Evolutionary conservation across 1,140 invertebrate genomes (phyloP).

Genomic region (Magallana angulata): DNA sequence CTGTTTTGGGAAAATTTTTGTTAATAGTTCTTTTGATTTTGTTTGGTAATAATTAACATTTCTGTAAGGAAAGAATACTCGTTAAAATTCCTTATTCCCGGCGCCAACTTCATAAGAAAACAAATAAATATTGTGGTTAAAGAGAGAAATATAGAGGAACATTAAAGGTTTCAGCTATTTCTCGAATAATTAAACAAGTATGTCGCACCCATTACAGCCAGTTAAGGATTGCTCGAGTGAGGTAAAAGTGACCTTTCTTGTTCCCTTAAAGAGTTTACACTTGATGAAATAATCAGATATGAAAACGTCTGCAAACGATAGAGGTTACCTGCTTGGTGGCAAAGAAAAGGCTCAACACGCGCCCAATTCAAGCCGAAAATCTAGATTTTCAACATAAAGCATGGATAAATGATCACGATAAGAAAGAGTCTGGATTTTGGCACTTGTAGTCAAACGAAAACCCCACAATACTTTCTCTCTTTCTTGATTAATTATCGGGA

Average conservation of each 20-base stretch:
- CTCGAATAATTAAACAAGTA: slow-evolving; percentile 34
- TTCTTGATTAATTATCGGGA: slow-evolving; percentile 16
- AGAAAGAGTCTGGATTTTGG: slow-evolving; percentile 24
- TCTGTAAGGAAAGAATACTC: background rate
- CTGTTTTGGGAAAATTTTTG: too few relatives aligned
- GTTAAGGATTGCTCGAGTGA: background rate
- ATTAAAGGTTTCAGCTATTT: slow-evolving; percentile 14
- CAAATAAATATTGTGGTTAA: background rate
- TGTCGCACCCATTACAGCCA: background rate
- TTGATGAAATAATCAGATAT: slow-evolving; percentile 32
- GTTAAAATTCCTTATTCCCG: background rate
- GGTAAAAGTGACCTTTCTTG: slow-evolving; percentile 7
- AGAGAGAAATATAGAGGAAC: background rate
- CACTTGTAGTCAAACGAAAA: slow-evolving; percentile 20
- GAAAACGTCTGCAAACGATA: background rate
- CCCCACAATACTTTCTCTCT: slow-evolving; percentile 23
- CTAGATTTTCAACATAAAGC: slow-evolving; percentile 17
- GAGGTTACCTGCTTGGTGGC: background rate
- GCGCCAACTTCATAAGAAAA: background rate
- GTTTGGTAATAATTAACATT: too few relatives aligned
- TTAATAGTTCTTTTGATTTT: too few relatives aligned
- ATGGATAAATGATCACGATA: background rate
- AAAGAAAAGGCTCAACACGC: background rate
- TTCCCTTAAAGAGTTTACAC: slow-evolving; percentile 16
- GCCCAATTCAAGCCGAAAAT: background rate